Conservation (phyloP, 2,113 vertebrate species). For the Equus przewalskii region DNA sequence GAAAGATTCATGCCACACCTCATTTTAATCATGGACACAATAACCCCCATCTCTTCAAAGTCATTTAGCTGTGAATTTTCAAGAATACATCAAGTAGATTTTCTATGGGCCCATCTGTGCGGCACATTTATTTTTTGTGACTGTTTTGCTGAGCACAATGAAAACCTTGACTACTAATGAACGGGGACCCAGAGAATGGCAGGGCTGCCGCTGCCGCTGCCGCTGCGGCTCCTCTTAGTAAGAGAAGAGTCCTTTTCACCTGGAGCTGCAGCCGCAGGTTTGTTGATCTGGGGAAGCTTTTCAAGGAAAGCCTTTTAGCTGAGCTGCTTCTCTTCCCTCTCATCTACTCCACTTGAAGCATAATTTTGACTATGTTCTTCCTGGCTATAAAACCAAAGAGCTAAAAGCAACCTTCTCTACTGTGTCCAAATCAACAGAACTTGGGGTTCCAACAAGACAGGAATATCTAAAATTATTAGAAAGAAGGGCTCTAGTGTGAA, state of each 20-base stretch:
- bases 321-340: slow-evolving; percentile 20
- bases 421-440: neutral
- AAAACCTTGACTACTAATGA: slow-evolving; percentile 81
- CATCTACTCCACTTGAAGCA: neutral
- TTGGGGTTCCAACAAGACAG: neutral
- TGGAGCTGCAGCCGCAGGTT: neutral
- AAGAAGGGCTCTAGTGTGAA: neutral
- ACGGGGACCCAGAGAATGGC: slow-evolving; percentile 39
- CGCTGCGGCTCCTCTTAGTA: neutral
- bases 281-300: neutral
- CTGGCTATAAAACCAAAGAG: neutral
- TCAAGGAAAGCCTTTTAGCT: neutral
- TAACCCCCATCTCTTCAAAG: slow-evolving; percentile 80
- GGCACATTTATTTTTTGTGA: slow-evolving; percentile 82
- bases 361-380: slow-evolving; percentile 42
- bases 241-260: slow-evolving; percentile 45
- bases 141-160: slow-evolving; percentile 84
- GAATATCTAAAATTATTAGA: neutral
- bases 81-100: slow-evolving; percentile 82
- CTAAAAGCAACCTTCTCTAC: slow-evolving; percentile 26
- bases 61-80: slow-evolving; percentile 81
- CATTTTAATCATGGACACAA: slow-evolving; percentile 81
- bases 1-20: slow-evolving; percentile 78
- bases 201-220: neutral
- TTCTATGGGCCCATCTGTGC: slow-evolving; percentile 83